Conservation (phyloP, 1,140 invertebrate species). For the Bursaphelenchus mucronatus region DNA sequence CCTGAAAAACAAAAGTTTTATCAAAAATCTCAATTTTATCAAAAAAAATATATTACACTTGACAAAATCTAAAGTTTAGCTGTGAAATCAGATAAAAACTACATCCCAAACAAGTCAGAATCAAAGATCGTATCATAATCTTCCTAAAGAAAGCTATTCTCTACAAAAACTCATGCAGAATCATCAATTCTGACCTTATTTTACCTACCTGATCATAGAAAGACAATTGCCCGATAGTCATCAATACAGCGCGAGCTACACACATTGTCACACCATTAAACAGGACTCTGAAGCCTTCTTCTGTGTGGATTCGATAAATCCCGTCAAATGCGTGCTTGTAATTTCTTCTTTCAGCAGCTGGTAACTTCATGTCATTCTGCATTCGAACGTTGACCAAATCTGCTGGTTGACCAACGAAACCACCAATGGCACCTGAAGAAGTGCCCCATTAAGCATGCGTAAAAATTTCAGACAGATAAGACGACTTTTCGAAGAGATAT, state of each 20-base stretch:
- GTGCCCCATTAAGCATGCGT: too few species aligned
- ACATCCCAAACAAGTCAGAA: too few species aligned
- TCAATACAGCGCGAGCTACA: constrained; percentile 79
- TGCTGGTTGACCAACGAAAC: constrained; percentile 85
- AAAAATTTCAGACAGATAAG: too few species aligned
- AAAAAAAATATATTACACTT: too few species aligned
- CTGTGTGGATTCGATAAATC: constrained; percentile 72
- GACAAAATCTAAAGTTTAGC: too few species aligned
- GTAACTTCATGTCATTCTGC: constrained; percentile 98
- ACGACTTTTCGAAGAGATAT: too few species aligned
- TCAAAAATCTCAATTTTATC: too few species aligned
- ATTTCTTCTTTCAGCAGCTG: constrained; percentile 82
- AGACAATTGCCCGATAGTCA: constrained; percentile 86
- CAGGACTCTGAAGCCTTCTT: constrained; percentile 70
- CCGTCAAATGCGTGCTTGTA: constrained; percentile 98
- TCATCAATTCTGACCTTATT: too few species aligned
- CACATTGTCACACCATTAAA: constrained; percentile 75
- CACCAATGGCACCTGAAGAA: constrained; percentile 75
- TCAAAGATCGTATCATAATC: too few species aligned
- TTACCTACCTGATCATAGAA: constrained; percentile 77
- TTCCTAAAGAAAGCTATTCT: too few species aligned
- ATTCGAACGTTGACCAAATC: constrained; percentile 96
- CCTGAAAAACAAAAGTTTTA: constrained; percentile 42
- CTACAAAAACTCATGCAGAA: too few species aligned
- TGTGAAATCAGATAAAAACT: too few species aligned